phyloP scores from a whole-genome alignment of 2,113 vertebrate species.

The Furnarius figulus region DNA sequence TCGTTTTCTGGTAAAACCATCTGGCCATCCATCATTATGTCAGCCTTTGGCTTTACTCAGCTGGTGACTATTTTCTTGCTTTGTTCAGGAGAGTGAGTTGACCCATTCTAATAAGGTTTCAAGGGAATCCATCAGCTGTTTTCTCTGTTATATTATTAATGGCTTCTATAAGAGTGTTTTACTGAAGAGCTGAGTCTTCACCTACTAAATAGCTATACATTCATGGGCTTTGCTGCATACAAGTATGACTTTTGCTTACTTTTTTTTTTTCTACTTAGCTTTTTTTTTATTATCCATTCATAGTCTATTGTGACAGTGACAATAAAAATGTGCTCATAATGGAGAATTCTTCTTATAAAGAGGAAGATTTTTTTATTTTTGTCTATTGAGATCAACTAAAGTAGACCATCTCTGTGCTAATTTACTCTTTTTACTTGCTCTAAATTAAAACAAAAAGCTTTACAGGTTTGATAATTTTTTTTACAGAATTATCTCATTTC shows the following conservation, averaged over 20 bases:
- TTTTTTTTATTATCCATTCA: neutral
- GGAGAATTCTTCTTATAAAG: neutral
- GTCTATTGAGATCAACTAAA: neutral
- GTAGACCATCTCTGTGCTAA: neutral
- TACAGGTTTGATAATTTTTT: neutral
- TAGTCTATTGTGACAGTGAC: neutral
- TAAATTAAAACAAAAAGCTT: neutral
- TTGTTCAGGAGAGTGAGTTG: neutral
- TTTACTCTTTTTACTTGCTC: neutral
- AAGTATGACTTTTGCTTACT: neutral
- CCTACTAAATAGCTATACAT: neutral
- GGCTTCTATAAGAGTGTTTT: neutral
- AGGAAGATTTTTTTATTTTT: neutral
- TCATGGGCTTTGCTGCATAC: neutral
- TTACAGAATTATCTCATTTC: neutral
- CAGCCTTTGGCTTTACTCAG: constrained; percentile 49
- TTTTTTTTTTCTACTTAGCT: neutral
- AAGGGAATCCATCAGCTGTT: neutral
- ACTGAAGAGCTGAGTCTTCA: neutral
- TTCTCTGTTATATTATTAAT: neutral
- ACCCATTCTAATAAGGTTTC: neutral
- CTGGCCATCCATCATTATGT: constrained; percentile 47
- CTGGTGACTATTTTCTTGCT: constrained; percentile 47
- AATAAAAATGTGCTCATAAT: neutral
- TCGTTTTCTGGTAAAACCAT: neutral